Percentiles rank a stretch among this genome's conserved stretches.
Evolutionary conservation across 2,888 invertebrate species (phyloP).

Genomic region (Nemotelus pantherinus): DNA sequence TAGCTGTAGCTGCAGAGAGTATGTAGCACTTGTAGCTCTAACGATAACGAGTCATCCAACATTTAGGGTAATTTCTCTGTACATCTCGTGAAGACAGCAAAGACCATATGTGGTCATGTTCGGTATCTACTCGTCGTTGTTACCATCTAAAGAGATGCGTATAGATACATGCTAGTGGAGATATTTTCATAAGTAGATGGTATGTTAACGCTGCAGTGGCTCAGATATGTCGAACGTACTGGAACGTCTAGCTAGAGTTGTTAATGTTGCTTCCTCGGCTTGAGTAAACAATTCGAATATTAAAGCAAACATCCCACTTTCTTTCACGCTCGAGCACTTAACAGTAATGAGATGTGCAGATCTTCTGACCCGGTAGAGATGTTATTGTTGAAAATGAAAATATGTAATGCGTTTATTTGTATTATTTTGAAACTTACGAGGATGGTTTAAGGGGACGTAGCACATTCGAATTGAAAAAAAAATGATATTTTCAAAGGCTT

Average conservation of each 20-base stretch:
- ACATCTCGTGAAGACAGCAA: not conserved
- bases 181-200: not conserved
- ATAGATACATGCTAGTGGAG: not conserved
- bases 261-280: not conserved
- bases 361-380: not conserved
- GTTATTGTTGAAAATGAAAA: not conserved
- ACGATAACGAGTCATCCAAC: not conserved
- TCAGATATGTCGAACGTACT: too few relatives aligned
- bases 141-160: not conserved
- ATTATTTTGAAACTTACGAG: too few relatives aligned
- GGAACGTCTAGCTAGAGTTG: not conserved
- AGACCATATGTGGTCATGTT: conserved; percentile 31
- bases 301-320: conserved; percentile 7
- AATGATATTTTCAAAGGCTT: too few relatives aligned
- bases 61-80: conserved; percentile 37
- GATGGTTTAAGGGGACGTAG: too few relatives aligned
- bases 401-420: not conserved
- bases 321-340: not conserved
- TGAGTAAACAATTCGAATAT: not conserved
- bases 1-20: too few relatives aligned
- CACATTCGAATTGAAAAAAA: too few relatives aligned
- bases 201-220: too few relatives aligned
- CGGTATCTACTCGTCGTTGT: not conserved
- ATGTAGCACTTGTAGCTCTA: too few relatives aligned
- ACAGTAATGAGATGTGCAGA: conserved; percentile 8